Base-by-base conservation (phyloP, 1,140 invertebrate species). In the Drosophila nasuta region DNA sequence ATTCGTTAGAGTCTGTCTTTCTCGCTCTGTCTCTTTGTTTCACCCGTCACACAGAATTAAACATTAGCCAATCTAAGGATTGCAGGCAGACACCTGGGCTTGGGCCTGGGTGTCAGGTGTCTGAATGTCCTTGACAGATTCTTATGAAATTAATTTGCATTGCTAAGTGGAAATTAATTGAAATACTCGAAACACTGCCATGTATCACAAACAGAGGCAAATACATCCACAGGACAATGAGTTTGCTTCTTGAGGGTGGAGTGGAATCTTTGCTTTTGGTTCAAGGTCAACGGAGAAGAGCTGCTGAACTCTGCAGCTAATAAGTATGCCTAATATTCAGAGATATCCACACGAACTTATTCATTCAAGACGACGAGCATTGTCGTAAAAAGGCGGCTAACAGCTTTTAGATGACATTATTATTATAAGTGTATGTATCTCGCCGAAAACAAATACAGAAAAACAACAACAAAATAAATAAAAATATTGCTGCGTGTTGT, bases 111-210 rank as follows among this genome's bases (percentile, higher is more conserved):
- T 45, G 17, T 20, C 35, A 38, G 54, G 33, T 41, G 30, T 4
- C 43, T 25, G 17, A 8, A 66, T 76, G 71, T 56, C 81, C 76
- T 72, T 62, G 66, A 49, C 59, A 46, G 71, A 54, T 51, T 69
- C 49, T 52, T 70, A 68, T 51, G 35, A 70, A 74, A 64, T 79
- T 70, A 76, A 88, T 82, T 87, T 87, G 73, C 72, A 87, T 88
- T 80, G 66, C 70, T 69, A 88, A 87, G 58, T 80, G 79, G 63
- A 54, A 82, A 82, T 88, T 72, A 82, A 75, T 63, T 63, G 69
- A 86, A 85, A 81, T 78, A 52, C 11, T 33, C 28, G 11, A 30
- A 46, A n/a, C 41, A 43, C 41, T 3, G 41, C 41, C 41, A 43
- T 43, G 41, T 28, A 25, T 28, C 30, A 41, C 43, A 17, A 35